A percentile compares a stretch with the other conserved stretches of the same genome.
These are phyloP conservation scores for Cariama cristata DNA, from an alignment of 2,113 vertebrate genomes.

Conservation along the genomic window DNA sequence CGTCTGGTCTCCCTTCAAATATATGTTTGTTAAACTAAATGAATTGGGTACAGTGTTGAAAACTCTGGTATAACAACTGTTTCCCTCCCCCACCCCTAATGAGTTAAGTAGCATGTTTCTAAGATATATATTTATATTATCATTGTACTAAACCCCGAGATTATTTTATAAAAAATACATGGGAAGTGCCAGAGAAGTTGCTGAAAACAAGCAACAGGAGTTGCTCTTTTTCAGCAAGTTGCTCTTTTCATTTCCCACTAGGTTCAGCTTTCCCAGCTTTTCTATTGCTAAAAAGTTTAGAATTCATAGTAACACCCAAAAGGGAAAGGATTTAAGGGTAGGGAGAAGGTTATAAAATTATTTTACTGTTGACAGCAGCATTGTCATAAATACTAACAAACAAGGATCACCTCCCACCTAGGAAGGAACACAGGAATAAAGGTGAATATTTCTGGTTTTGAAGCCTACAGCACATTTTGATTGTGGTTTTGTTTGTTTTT, in stretches of 20 bases:
- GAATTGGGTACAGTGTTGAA: background rate
- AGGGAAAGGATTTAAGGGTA: constrained; percentile 59
- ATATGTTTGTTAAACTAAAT: background rate
- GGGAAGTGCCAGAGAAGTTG: background rate
- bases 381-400: constrained; percentile 64
- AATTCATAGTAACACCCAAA: background rate
- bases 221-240: constrained; percentile 15
- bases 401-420: constrained; percentile 50
- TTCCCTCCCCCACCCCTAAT: fast-evolving
- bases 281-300: background rate
- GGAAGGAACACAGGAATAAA: background rate
- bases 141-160: background rate
- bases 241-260: background rate
- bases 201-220: background rate
- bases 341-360: constrained; percentile 43
- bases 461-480: background rate
- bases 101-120: background rate
- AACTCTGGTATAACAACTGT: background rate
- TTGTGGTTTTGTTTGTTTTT: background rate
- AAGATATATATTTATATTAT: background rate
- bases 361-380: constrained; percentile 68
- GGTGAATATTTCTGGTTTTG: background rate
- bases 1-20: background rate
- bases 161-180: background rate
- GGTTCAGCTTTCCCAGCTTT: background rate